Conservation (phyloP, 2,888 invertebrate species). For the Torymus tubicola region DNA sequence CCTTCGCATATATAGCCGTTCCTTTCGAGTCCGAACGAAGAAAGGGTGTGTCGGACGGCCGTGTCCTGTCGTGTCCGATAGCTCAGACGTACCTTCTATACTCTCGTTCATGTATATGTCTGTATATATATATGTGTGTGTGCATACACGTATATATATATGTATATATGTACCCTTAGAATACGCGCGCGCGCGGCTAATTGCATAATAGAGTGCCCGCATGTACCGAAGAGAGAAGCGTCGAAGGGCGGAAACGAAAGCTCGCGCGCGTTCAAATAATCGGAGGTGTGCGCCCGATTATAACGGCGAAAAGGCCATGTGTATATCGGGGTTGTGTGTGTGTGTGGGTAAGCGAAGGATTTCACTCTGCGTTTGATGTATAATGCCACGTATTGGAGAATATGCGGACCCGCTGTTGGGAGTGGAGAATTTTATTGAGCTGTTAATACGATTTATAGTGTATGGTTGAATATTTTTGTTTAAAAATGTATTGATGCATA, state of each 20-base stretch:
- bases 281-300: constrained; percentile 24
- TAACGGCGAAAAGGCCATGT: background rate
- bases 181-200: constrained; percentile 72
- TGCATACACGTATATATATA: too few relatives aligned
- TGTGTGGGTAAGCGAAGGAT: too few relatives aligned
- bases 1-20: constrained; percentile 56
- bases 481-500: too few relatives aligned
- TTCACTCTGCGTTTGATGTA: too few relatives aligned
- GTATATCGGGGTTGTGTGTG: background rate
- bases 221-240: constrained; percentile 59
- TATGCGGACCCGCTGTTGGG: too few relatives aligned
- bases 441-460: too few relatives aligned
- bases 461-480: too few relatives aligned
- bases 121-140: constrained; percentile 10
- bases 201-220: constrained; percentile 76
- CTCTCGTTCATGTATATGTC: background rate
- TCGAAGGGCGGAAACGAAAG: constrained; percentile 27
- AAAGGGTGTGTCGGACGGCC: constrained; percentile 76
- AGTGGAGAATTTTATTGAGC: too few relatives aligned
- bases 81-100: constrained; percentile 7
- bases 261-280: constrained; percentile 33
- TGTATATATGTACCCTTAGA: constrained; percentile 70
- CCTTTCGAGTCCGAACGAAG: constrained; percentile 74
- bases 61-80: constrained; percentile 72
- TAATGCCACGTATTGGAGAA: too few relatives aligned